These are phyloP conservation scores for Tetraneura akinire DNA, from an alignment of 1,140 invertebrate genomes.

Conservation along the genomic window DNA sequence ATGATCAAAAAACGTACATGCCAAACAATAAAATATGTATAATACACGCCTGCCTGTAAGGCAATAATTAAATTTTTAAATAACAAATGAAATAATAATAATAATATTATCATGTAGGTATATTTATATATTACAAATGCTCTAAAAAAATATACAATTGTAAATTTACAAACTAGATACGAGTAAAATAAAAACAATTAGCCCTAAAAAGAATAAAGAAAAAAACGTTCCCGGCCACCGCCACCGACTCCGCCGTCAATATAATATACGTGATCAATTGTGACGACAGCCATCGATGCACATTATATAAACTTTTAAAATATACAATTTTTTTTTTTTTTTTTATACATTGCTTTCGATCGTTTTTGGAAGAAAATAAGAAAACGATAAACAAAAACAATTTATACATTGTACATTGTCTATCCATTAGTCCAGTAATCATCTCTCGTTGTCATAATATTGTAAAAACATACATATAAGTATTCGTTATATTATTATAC, in stretches of 20 bases:
- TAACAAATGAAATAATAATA: slow-evolving; percentile 23
- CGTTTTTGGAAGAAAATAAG: background rate
- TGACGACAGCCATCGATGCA: background rate
- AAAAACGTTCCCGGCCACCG: background rate
- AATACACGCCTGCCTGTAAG: background rate
- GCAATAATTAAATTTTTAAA: background rate
- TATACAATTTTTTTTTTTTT: too few relatives aligned
- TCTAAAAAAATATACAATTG: slow-evolving; percentile 39
- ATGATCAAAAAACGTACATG: slow-evolving; percentile 24
- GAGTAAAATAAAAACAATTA: slow-evolving; percentile 31
- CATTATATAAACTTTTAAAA: too few relatives aligned
- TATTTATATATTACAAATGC: slow-evolving; percentile 26
- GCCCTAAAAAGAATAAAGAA: background rate
- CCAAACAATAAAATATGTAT: background rate
- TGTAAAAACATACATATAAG: background rate
- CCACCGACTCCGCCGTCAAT: background rate
- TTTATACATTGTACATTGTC: background rate
- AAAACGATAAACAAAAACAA: background rate
- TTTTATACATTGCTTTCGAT: background rate
- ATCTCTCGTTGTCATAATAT: too few relatives aligned
- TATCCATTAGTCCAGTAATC: too few relatives aligned
- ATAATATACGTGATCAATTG: background rate
- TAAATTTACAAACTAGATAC: slow-evolving; percentile 30
- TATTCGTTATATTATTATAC: background rate
- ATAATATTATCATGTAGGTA: background rate